Conservation (phyloP, 1,140 invertebrate genomes). For the Pantala flavescens region DNA sequence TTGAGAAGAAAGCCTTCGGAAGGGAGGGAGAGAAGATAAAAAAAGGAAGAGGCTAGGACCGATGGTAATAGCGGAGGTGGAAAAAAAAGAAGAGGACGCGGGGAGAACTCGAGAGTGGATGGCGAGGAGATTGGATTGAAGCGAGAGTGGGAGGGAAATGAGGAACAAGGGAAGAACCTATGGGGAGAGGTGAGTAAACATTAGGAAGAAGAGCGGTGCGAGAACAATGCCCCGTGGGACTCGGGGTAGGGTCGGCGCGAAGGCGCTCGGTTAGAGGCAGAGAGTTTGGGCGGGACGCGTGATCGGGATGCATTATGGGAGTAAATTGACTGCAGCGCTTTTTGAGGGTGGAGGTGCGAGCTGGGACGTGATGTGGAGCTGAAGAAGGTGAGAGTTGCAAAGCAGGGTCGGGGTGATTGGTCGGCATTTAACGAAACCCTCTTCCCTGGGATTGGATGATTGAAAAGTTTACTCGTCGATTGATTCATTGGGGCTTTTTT, state of each 20-base stretch:
- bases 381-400: neutral
- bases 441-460: too few relatives aligned
- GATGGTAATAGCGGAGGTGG: neutral
- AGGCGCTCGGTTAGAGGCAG: neutral
- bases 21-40: too few relatives aligned
- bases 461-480: too few relatives aligned
- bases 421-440: too few relatives aligned
- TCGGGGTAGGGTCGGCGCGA: neutral
- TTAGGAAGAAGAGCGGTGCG: neutral
- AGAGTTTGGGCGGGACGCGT: neutral
- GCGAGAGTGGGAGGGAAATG: neutral
- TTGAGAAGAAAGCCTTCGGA: too few relatives aligned
- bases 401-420: neutral
- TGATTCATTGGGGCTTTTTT: too few relatives aligned
- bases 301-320: conserved; percentile 4
- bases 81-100: neutral
- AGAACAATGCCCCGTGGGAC: neutral
- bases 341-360: neutral
- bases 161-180: neutral
- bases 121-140: neutral
- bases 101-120: neutral
- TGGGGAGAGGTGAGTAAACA: neutral
- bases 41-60: too few relatives aligned
- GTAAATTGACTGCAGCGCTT: conserved; percentile 8
- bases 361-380: neutral